Evolutionary conservation across 2,113 vertebrate species (phyloP).

Genomic region (Dasyornis broadbenti): DNA sequence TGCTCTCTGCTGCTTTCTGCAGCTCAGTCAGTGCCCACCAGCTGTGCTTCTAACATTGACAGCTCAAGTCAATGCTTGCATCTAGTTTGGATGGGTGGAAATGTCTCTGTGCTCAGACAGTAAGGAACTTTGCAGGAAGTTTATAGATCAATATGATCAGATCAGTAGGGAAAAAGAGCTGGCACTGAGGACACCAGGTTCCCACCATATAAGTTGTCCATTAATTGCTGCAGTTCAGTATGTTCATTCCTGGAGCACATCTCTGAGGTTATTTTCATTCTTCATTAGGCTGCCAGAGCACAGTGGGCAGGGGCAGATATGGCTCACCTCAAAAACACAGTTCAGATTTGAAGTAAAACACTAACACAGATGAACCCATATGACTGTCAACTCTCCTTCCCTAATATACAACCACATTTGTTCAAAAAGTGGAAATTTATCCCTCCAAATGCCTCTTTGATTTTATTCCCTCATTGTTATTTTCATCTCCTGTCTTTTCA

Average conservation of each 20-base stretch:
- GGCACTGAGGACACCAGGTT: neutral
- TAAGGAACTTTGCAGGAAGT: neutral
- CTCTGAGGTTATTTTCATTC: neutral
- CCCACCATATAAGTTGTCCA: neutral
- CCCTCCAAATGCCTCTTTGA: neutral
- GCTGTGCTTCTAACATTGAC: neutral
- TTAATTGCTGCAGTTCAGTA: neutral
- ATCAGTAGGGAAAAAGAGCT: neutral
- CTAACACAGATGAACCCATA: neutral
- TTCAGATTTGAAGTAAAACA: neutral
- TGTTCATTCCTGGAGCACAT: neutral
- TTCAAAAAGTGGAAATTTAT: neutral
- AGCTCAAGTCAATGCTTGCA: neutral
- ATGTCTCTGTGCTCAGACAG: neutral
- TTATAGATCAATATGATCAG: neutral
- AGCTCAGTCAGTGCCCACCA: neutral
- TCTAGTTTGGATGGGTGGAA: neutral
- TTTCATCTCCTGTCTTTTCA: neutral
- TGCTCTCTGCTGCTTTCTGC: neutral
- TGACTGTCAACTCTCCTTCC: neutral
- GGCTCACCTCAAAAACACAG: neutral
- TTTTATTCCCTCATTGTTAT: neutral
- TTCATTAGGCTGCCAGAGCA: neutral
- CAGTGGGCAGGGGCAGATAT: neutral
- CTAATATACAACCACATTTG: neutral